Evolutionary conservation across 37 sponge, comb jelly and placozoan genomes (phyloP), one percentile per base, ranked within the genome.

Genomic region (Spongilla lacustris): DNA sequence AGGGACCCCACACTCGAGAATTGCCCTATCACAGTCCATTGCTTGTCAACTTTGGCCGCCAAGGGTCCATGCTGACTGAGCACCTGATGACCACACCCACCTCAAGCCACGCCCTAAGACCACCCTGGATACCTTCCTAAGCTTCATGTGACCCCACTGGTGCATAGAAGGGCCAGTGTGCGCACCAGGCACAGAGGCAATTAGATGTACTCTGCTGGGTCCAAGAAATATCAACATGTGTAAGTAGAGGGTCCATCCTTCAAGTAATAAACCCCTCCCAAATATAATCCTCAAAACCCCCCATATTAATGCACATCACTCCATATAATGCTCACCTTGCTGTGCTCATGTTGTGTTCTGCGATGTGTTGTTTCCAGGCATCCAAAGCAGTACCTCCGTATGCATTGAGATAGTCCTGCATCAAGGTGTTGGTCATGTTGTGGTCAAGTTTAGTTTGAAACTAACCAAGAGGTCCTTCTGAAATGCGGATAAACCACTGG

Each of bases 1-100:
- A 98, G 90, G 24, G 96, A 89, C 0, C 98, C 98, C 37, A 98
- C 83, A 69, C 96, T 96, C 27, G 96, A 96, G 75, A 94, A 98
- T 82, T 98, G 96, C 24, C 87, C 94, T 76, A 98, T 68, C 50
- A 94, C 83, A 31, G 94, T 90, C 98, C 98, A 98, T 25, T 88
- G 75, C 0, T 79, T 81, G 35, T 66, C 50, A 29, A 86, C 68
- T 8, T 38, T 32, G 14, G 71, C 32, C 11, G 22, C 23, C 8
- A 26, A 12, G 3, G 86, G 67, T 30, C 71, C 86, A 73, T 77
- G 69, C 79, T 89, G 79, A 66, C 48, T 37, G 50, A 93, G 73
- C 12, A 93, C 80, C 91, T 90, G 26, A 29, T 10, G 13, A 23
- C 21, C 3, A 6, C 24, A 28, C 21, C 46, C 25, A 50, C 33